Evolutionary conservation across 2,113 vertebrate genomes (phyloP), one percentile per base, ranked within the genome.

Genomic region (Gracilinanus agilis): DNA sequence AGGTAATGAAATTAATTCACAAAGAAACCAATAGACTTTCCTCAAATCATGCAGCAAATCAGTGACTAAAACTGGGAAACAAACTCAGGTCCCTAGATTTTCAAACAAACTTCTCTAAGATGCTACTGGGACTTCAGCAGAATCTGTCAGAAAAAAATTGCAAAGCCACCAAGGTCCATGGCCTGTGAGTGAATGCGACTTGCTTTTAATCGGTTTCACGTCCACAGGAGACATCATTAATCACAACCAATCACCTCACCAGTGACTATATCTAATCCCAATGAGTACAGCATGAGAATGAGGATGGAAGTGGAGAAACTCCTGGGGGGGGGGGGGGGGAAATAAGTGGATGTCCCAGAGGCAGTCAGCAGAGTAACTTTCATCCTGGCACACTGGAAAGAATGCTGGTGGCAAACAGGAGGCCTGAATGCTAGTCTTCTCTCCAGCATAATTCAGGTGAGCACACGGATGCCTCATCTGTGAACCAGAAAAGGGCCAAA

Each of bases 131-230:
- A 44, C 88, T 83, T 91, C 88, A 53, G 40, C 61, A 44, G 34
- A 93, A 92, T 21, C 55, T 24, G 53, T 91, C 25, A n/a, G 1
- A 27, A 92, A 92, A 94, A 27, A 40, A 83, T 83, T 83, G 19
- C 8, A 7, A 83, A 40, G 67, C 21, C n/a, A 21, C 67, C 90
- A 53, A 67, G 93, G 55, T 94, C 93, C 93, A 92, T 89, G 44
- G 61, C 89, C 94, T 94, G n/a, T 92, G 91, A 96, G 55, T 61
- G 90, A 93, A 92, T 93, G 75, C 94, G 89, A 55, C 88, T 53
- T 44, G 21, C 54, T 91, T 44, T 91, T 92, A 83, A n/a, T 91
- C 49, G 58, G 40, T 40, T 83, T 83, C 67, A 40, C 54, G 40
- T 58, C 54, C 49, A 49, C 95, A 90, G 53, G 92, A 54, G 44